Conservation (phyloP, 2,113 vertebrate species). For the Corvus cornix region DNA sequence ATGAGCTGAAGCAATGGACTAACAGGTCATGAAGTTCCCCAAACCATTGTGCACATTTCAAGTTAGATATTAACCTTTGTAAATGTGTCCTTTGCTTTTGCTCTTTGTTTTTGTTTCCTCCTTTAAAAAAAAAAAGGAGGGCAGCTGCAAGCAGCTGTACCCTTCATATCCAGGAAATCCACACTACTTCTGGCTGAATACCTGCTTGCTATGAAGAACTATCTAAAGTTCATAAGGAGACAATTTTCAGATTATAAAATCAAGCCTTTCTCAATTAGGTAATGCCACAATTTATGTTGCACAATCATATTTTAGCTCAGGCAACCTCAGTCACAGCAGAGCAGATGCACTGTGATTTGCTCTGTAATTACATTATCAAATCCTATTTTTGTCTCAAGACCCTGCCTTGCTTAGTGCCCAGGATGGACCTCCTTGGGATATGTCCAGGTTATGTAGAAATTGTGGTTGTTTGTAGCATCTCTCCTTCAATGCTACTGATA, state of each 20-base stretch:
- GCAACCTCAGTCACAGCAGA: neutral
- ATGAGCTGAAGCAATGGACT: neutral
- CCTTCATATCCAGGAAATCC: neutral
- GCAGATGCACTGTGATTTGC: neutral
- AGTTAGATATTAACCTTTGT: neutral
- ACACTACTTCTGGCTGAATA: neutral
- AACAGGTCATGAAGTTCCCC: neutral
- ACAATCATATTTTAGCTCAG: neutral
- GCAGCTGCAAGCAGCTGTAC: neutral
- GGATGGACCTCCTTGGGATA: neutral
- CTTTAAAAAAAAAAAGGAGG: neutral
- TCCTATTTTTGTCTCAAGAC: neutral
- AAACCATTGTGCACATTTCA: neutral
- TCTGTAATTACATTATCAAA: neutral
- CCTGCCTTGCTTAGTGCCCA: neutral
- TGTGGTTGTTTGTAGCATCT: neutral
- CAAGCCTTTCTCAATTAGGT: neutral
- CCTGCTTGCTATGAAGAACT: neutral
- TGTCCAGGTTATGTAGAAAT: neutral
- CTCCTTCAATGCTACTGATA: neutral
- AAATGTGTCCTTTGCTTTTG: neutral
- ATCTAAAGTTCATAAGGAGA: neutral
- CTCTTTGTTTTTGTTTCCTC: neutral
- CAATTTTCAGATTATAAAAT: slow-evolving; percentile 20
- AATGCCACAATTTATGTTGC: neutral